A percentile compares a stretch with the other conserved stretches of the same genome.
phyloP scores from a whole-genome alignment of 1,140 invertebrate genomes.

The Anoplolepis gracilipes region DNA sequence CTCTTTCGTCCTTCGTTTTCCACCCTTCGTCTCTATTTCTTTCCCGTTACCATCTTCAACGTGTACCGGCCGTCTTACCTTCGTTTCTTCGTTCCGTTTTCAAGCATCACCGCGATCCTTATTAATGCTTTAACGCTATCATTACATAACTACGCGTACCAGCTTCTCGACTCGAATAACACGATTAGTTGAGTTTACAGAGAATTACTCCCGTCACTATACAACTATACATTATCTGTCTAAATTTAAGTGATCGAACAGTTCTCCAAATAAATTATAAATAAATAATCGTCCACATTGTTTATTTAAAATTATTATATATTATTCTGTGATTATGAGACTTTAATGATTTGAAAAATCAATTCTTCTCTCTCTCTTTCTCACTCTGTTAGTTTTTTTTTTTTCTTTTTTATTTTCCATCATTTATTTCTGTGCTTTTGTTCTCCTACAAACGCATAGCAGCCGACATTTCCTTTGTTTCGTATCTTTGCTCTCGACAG shows the following conservation, averaged over 20 bases:
- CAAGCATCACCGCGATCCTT: slow-evolving; percentile 65
- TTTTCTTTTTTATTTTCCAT: neutral
- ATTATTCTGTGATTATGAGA: no score
- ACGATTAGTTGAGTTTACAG: slow-evolving; percentile 70
- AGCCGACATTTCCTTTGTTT: slow-evolving; percentile 53
- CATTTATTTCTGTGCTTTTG: slow-evolving; percentile 28
- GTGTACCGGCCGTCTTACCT: neutral
- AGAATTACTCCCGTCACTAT: slow-evolving; percentile 51
- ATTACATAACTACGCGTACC: slow-evolving; percentile 59
- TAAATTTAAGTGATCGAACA: slow-evolving; percentile 52
- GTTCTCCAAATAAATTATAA: slow-evolving; percentile 12
- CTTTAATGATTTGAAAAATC: neutral
- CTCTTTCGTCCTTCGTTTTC: slow-evolving; percentile 48
- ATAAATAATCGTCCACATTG: neutral
- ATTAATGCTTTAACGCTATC: slow-evolving; percentile 71
- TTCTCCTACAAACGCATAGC: slow-evolving; percentile 14
- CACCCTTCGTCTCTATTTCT: slow-evolving; percentile 23
- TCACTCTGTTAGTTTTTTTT: neutral
- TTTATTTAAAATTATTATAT: neutral
- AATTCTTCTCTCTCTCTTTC: slow-evolving; percentile 35
- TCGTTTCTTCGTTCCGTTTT: slow-evolving; percentile 50
- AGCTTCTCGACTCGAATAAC: slow-evolving; percentile 63
- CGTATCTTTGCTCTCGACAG: neutral
- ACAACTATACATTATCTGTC: slow-evolving; percentile 55
- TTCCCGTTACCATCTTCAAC: neutral